A percentile compares a stretch with the other conserved stretches of the same genome.
phyloP scores from a whole-genome alignment of 64 coral and sea anemone species.

The Stichodactyla helianthus region DNA sequence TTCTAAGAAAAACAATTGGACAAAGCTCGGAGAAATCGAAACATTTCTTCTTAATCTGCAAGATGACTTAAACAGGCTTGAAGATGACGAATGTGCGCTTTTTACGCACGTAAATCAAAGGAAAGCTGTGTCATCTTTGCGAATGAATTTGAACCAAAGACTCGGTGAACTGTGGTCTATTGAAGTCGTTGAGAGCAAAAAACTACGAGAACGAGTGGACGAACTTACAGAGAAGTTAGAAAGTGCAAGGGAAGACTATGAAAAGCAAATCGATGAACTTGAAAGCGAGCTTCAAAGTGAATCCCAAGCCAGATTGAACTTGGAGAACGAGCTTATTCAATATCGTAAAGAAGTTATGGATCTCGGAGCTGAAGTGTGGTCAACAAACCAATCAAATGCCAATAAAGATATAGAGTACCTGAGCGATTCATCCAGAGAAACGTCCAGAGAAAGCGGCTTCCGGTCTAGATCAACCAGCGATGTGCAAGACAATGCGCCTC shows the following conservation, averaged over 20 bases:
- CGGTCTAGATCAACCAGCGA: background rate
- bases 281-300: conserved; percentile 2
- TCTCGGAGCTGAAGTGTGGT: conserved; percentile 11
- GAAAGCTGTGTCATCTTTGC: conserved; percentile 23
- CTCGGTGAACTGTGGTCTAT: conserved; percentile 50
- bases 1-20: background rate
- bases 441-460: background rate
- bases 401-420: background rate
- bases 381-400: background rate
- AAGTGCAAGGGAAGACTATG: background rate
- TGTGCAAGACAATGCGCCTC: background rate
- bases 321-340: conserved; percentile 23
- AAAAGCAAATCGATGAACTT: conserved; percentile 29
- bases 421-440: background rate
- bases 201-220: conserved; percentile 14
- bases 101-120: conserved; percentile 3
- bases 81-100: conserved; percentile 24
- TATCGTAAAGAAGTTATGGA: conserved; percentile 17
- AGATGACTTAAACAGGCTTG: conserved; percentile 10
- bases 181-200: conserved; percentile 28
- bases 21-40: background rate
- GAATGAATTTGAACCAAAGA: conserved; percentile 34
- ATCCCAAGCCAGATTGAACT: background rate
- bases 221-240: conserved; percentile 31
- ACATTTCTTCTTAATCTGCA: conserved; percentile 8